Evolutionary conservation across 2,888 invertebrate genomes (phyloP).

Genomic region (Nomada hirtipes): DNA sequence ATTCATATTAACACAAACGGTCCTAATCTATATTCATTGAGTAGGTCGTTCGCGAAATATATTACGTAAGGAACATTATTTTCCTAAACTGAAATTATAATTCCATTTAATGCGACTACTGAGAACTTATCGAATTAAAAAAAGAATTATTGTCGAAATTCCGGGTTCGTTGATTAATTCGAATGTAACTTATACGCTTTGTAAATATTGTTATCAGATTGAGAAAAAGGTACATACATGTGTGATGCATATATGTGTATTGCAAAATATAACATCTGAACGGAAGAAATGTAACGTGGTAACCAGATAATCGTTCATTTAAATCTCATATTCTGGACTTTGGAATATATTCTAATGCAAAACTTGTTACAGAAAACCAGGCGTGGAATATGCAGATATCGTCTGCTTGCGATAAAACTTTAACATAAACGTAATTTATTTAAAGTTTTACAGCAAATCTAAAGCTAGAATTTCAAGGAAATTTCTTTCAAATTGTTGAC

Average conservation of each 20-base stretch:
- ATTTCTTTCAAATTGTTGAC: background rate
- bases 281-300: background rate
- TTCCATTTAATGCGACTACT: background rate
- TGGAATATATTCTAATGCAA: background rate
- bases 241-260: too few relatives aligned
- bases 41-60: background rate
- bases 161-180: background rate
- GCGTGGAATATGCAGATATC: background rate
- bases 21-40: constrained; percentile 44
- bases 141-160: background rate
- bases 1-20: constrained; percentile 43
- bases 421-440: too few relatives aligned
- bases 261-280: background rate
- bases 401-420: too few relatives aligned
- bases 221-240: background rate
- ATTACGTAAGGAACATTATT: constrained; percentile 44
- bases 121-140: background rate
- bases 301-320: background rate
- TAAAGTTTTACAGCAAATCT: background rate
- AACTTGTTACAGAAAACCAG: background rate
- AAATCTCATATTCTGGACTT: background rate
- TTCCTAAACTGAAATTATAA: background rate
- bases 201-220: background rate
- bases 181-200: background rate
- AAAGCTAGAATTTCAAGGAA: background rate